These are phyloP conservation scores for Tachuris rubrigastra DNA, from an alignment of 2,113 vertebrate species.

Conservation along the genomic window DNA sequence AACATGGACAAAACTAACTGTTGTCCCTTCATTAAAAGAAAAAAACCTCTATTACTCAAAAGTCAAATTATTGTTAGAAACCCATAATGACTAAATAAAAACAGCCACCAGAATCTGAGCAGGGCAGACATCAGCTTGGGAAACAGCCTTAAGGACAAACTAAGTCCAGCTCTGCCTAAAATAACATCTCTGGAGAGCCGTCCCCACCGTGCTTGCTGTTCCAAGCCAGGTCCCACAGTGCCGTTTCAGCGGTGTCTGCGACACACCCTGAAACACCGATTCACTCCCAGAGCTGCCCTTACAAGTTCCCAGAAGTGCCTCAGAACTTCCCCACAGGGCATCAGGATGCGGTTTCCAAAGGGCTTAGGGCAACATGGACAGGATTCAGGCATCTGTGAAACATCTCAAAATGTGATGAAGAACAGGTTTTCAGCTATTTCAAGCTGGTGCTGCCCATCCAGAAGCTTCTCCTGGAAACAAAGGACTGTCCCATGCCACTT, in stretches of 20 bases:
- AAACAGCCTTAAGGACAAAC: not conserved
- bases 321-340: not conserved
- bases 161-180: not conserved
- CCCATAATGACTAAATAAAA: not conserved
- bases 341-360: not conserved
- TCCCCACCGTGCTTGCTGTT: not conserved
- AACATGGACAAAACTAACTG: not conserved
- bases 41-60: not conserved
- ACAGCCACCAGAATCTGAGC: not conserved
- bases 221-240: not conserved
- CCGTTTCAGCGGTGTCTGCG: accelerated
- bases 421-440: not conserved
- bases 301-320: not conserved
- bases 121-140: not conserved
- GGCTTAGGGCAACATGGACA: not conserved
- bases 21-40: not conserved
- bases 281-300: not conserved
- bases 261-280: not conserved
- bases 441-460: not conserved
- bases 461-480: not conserved
- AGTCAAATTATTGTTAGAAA: slow-evolving; percentile 14
- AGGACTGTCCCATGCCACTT: not conserved
- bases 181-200: not conserved
- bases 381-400: not conserved
- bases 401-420: not conserved